phyloP scores from a whole-genome alignment of 1,140 invertebrate species.

The Drosophila carrolli region DNA sequence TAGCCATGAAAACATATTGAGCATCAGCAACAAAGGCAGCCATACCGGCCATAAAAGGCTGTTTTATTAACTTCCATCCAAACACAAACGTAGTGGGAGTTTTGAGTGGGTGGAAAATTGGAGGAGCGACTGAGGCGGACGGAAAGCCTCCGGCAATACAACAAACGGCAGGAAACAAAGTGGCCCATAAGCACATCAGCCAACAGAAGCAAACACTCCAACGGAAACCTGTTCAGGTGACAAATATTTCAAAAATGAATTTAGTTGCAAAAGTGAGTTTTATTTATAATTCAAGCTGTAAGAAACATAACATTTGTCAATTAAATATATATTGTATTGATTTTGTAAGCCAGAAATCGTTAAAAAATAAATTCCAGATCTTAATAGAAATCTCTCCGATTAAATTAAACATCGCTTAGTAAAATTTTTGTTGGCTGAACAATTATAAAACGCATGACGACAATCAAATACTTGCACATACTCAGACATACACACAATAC shows the following conservation, averaged over 20 bases:
- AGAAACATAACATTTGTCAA: too few relatives aligned
- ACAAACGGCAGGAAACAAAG: conserved; percentile 62
- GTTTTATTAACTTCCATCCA: conserved; percentile 79
- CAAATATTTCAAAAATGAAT: conserved; percentile 13
- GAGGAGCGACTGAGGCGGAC: conserved; percentile 8
- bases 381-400: neutral
- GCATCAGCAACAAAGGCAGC: conserved; percentile 43
- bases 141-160: conserved; percentile 40
- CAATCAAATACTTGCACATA: conserved; percentile 40
- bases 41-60: conserved; percentile 64
- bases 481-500: neutral
- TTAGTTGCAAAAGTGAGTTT: neutral
- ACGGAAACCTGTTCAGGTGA: conserved; percentile 16
- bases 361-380: too few relatives aligned
- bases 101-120: conserved; percentile 4
- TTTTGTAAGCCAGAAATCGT: too few relatives aligned
- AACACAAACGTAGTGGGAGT: conserved; percentile 37
- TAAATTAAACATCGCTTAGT: neutral
- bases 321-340: too few relatives aligned
- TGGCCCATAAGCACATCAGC: conserved; percentile 68
- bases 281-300: too few relatives aligned
- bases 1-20: conserved; percentile 81
- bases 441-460: conserved; percentile 22
- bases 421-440: conserved; percentile 49
- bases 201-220: conserved; percentile 51